Conservation (phyloP, 2,797 vertebrate species). For the Rachycentron canadum region DNA sequence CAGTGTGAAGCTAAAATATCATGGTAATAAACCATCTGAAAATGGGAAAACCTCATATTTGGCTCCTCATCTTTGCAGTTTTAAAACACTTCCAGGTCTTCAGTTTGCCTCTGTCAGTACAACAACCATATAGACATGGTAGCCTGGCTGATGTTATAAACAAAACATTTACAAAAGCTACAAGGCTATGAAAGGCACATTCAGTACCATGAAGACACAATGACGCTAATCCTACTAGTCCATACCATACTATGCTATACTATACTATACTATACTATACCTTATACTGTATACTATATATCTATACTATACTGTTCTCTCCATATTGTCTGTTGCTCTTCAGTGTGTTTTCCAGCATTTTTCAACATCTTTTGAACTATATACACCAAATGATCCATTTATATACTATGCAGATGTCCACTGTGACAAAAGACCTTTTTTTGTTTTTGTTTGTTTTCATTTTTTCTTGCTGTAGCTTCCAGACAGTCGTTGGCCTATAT, state of each 20-base stretch:
- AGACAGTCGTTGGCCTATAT: background rate
- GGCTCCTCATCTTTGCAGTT: slow-evolving; percentile 24
- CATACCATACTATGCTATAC: no score
- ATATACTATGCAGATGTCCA: background rate
- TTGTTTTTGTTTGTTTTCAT: background rate
- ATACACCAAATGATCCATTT: background rate
- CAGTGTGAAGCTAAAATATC: slow-evolving; percentile 46
- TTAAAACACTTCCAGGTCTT: background rate
- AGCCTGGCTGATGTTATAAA: background rate
- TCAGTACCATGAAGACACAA: background rate
- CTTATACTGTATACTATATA: no score
- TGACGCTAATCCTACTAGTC: background rate
- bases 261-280: no score
- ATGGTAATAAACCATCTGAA: slow-evolving; percentile 34
- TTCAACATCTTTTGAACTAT: background rate
- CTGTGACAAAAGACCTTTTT: background rate
- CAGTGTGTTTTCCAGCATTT: background rate
- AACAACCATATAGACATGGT: background rate
- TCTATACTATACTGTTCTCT: background rate
- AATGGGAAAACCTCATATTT: slow-evolving; percentile 14
- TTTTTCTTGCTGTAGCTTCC: background rate
- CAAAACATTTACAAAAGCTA: slow-evolving; percentile 2
- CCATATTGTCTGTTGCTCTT: background rate
- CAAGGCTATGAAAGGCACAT: background rate
- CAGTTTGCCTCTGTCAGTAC: no score